These are phyloP conservation scores for Drosophila watanabei DNA, from an alignment of 1,140 invertebrate genomes.

Conservation along the genomic window DNA sequence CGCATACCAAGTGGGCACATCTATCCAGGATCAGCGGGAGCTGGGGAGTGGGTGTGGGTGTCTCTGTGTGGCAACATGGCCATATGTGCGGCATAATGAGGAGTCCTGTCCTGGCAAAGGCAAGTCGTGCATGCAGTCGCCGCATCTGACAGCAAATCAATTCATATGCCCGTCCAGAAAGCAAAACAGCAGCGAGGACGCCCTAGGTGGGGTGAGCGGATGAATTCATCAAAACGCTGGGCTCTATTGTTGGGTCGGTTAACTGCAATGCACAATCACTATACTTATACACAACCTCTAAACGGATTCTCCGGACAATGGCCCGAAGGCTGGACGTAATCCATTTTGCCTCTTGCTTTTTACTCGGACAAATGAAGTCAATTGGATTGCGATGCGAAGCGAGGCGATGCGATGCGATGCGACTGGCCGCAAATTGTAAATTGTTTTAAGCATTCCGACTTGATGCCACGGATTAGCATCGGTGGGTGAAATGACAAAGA, in stretches of 20 bases:
- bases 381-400: conserved; percentile 77
- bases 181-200: neutral
- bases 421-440: conserved; percentile 71
- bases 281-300: conserved; percentile 47
- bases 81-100: conserved; percentile 83
- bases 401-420: conserved; percentile 34
- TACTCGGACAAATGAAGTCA: conserved; percentile 77
- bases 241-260: conserved; percentile 64
- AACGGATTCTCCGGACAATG: conserved; percentile 32
- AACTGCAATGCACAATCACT: conserved; percentile 65
- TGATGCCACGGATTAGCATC: conserved; percentile 72
- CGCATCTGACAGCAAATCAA: conserved; percentile 77
- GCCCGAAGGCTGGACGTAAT: conserved; percentile 59
- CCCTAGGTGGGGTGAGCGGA: conserved; percentile 6
- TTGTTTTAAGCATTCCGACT: conserved; percentile 75
- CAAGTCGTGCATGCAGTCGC: conserved; percentile 76
- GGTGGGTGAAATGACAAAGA: conserved; percentile 65
- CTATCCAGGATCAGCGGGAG: conserved; percentile 12
- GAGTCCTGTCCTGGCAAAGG: conserved; percentile 39
- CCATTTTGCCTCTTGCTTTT: conserved; percentile 75
- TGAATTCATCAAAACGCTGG: conserved; percentile 73
- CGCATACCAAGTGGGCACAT: conserved; percentile 76
- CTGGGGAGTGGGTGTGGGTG: conserved; percentile 2
- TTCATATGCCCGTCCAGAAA: conserved; percentile 65
- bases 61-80: conserved; percentile 45